Base-by-base conservation (phyloP, 2,797 vertebrate genomes). In the Sebastiscus albofasciatus region DNA sequence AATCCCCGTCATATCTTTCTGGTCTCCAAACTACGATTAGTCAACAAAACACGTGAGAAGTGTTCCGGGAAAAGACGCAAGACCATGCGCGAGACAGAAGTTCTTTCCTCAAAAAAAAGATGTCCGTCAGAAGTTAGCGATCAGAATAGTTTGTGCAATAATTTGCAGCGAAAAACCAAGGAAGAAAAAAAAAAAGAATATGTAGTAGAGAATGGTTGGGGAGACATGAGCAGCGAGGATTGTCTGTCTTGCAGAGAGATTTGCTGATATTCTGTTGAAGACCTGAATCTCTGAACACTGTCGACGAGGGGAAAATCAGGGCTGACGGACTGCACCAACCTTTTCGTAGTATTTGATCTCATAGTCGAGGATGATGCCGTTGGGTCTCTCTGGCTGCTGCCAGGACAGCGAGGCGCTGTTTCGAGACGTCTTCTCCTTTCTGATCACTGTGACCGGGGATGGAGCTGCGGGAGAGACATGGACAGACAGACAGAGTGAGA, bases 341-440 rank as follows among this genome's bases (percentile, higher is more conserved):
- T 99, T 99, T 95, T 99, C 98, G 22, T 99, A 99, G 95, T 99
- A 99, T 92, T 99, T 99, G 96, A 99, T 97, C 94, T 99, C 98
- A 10, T 99, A 99, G 96, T 99, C 98, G 86, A 99, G 90, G 93
- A 99, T 99, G 89, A 99, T 99, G 75, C 98, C 98, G 49, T 99
- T 99, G 52, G 98, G 98, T 87, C 98, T 96, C 82, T 99, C 98
- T 0, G 98, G 98, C 92, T 99, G 97, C 92, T 97, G 96, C 98
- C 98, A 99, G 75, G 98, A 99, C 67, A 99, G 95, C 70, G 97
- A 97, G 65, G 99, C 97, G 7, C 97, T 99, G 94, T 97, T 99
- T 93, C 97, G 95, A 83, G 98, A 97, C 0, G 97, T 97, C 91
- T 96, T 97, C 88, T 99, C 98, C 92, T 99, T 99, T 93, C 93